Evolutionary conservation across 2,113 vertebrate genomes (phyloP).

Genomic region (Willisornis vidua): DNA sequence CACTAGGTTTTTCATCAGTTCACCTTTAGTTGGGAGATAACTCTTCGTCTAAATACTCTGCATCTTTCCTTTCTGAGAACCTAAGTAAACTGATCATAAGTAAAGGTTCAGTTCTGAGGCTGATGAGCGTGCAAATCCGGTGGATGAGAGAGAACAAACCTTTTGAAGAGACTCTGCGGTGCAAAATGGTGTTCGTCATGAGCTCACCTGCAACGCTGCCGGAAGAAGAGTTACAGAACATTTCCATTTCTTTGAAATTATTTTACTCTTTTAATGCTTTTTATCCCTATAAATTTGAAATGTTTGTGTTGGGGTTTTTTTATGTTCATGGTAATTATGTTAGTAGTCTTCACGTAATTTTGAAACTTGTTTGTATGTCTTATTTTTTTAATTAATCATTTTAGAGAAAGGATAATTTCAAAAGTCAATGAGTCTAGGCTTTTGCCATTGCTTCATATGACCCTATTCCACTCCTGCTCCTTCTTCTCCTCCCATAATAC

Average conservation of each 20-base stretch:
- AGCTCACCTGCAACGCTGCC: not conserved
- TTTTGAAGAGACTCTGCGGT: not conserved
- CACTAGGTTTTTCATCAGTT: not conserved
- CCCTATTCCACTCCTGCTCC: not conserved
- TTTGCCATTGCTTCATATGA: not conserved
- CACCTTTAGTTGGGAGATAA: not conserved
- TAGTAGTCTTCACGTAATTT: not conserved
- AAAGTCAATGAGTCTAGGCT: not conserved
- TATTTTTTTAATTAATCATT: not conserved
- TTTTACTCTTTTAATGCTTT: not conserved
- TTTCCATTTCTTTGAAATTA: not conserved
- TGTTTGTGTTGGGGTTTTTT: not conserved
- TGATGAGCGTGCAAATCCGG: not conserved
- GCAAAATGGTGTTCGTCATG: not conserved
- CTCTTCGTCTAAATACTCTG: not conserved
- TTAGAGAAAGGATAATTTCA: not conserved
- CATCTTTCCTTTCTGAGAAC: not conserved
- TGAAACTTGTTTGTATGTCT: not conserved
- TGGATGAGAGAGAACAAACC: not conserved
- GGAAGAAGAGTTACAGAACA: not conserved
- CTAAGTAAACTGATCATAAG: not conserved
- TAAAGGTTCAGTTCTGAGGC: not conserved
- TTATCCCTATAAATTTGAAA: not conserved
- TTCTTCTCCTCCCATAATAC: not conserved
- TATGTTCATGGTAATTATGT: not conserved